Percentiles rank a stretch among this genome's conserved stretches.
These are phyloP conservation scores for Melieria picta DNA, from an alignment of 2,888 invertebrate genomes.

Conservation along the genomic window DNA sequence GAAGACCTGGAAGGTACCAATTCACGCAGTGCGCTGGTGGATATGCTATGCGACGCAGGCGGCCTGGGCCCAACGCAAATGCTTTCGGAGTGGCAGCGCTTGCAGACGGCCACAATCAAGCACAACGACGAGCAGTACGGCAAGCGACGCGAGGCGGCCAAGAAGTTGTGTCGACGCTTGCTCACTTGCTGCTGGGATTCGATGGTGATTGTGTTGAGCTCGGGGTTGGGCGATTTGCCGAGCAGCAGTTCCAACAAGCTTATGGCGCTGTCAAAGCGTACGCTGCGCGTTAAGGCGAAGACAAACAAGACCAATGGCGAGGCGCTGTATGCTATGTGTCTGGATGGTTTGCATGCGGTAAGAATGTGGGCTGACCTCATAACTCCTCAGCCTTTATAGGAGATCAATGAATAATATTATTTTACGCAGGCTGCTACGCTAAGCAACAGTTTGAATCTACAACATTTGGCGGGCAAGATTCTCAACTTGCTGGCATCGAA, in stretches of 20 bases:
- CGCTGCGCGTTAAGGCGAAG: constrained; percentile 64
- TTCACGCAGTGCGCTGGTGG: constrained; percentile 63
- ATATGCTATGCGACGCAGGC: constrained; percentile 77
- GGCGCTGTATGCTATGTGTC: constrained; percentile 82
- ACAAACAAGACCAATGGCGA: constrained; percentile 73
- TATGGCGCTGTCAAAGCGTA: constrained; percentile 71
- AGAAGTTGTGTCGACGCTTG: constrained; percentile 79
- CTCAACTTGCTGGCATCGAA: constrained; percentile 87
- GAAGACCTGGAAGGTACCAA: constrained; percentile 58
- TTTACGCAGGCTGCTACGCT: constrained; percentile 83
- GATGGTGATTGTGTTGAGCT: constrained; percentile 87
- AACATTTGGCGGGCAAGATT: constrained; percentile 90
- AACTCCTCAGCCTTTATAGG: not conserved
- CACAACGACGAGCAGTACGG: constrained; percentile 73
- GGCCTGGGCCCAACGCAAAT: constrained; percentile 86
- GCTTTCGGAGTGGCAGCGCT: constrained; percentile 85
- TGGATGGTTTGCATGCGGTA: constrained; percentile 90
- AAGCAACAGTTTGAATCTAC: constrained; percentile 87
- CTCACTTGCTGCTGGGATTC: constrained; percentile 93
- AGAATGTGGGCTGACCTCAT: constrained; percentile 28
- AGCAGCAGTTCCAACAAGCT: constrained; percentile 69
- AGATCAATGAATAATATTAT: not conserved
- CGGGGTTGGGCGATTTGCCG: constrained; percentile 72
- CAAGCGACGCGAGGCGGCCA: constrained; percentile 81
- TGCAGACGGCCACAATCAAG: constrained; percentile 81